These are phyloP conservation scores for Hydropotes inermis DNA, from an alignment of 2,113 vertebrate species.

Conservation along the genomic window DNA sequence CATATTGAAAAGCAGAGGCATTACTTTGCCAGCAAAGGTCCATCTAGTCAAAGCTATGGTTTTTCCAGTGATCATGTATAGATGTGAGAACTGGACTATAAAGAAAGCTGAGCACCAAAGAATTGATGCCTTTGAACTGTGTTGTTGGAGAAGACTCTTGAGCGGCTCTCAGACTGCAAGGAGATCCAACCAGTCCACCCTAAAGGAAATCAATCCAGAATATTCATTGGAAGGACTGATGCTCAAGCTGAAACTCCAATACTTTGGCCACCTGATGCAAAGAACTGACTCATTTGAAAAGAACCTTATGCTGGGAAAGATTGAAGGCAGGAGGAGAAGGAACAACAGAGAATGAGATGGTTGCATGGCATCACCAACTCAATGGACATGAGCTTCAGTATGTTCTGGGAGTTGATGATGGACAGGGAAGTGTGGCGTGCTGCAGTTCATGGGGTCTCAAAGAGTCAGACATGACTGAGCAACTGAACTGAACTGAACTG, in stretches of 20 bases:
- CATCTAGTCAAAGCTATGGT: neutral
- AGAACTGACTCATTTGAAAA: neutral
- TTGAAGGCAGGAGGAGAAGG: neutral
- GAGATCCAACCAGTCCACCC: neutral
- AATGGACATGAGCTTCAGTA: neutral
- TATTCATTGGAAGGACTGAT: neutral
- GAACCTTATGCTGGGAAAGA: neutral
- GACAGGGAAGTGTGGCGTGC: accelerated
- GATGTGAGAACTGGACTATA: neutral
- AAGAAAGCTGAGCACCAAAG: neutral
- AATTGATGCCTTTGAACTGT: neutral
- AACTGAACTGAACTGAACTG: neutral
- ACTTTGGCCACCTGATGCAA: neutral
- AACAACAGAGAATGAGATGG: neutral
- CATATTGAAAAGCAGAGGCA: neutral
- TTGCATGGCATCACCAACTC: neutral
- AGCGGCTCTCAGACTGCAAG: neutral
- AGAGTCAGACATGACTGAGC: neutral
- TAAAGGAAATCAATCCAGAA: neutral
- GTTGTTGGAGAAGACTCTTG: neutral
- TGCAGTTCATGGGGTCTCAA: neutral
- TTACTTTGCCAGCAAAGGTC: neutral
- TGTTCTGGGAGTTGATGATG: neutral
- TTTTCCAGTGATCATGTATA: neutral
- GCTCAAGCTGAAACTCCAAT: neutral